Percentiles rank a stretch among this genome's conserved stretches.
phyloP scores from a whole-genome alignment of 35 echinoderm and acorn worm genomes.

The Amphiura filiformis region DNA sequence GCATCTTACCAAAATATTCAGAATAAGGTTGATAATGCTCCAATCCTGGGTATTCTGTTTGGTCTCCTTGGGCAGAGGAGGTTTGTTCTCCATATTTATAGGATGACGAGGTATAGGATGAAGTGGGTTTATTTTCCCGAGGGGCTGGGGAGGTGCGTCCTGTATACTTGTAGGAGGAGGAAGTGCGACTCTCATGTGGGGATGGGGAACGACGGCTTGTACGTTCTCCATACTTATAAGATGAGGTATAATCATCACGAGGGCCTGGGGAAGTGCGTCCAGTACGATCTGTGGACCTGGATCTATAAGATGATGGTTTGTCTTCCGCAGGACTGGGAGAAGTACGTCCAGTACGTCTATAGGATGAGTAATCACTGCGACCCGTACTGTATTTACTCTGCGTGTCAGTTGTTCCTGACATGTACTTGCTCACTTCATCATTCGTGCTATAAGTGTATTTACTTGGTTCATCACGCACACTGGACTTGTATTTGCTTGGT shows the following conservation, averaged over 20 bases:
- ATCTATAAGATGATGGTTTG: not conserved
- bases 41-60: not conserved
- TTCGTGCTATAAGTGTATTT: too few species aligned
- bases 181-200: not conserved
- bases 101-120: not conserved
- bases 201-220: not conserved
- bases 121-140: not conserved
- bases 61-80: not conserved
- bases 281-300: too few species aligned
- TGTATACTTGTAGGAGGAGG: not conserved
- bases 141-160: not conserved
- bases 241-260: not conserved
- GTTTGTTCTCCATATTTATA: not conserved
- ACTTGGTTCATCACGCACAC: too few species aligned
- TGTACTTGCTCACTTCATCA: too few species aligned
- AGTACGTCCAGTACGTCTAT: not conserved
- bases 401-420: too few species aligned
- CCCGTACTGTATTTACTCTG: too few species aligned
- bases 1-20: constrained; percentile 7
- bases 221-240: not conserved
- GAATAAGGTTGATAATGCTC: not conserved
- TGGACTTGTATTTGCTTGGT: too few species aligned
- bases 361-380: not conserved
- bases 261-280: not conserved
- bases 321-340: not conserved